Conservation (phyloP, 2,888 invertebrate genomes). For the Orchesella flavescens region DNA sequence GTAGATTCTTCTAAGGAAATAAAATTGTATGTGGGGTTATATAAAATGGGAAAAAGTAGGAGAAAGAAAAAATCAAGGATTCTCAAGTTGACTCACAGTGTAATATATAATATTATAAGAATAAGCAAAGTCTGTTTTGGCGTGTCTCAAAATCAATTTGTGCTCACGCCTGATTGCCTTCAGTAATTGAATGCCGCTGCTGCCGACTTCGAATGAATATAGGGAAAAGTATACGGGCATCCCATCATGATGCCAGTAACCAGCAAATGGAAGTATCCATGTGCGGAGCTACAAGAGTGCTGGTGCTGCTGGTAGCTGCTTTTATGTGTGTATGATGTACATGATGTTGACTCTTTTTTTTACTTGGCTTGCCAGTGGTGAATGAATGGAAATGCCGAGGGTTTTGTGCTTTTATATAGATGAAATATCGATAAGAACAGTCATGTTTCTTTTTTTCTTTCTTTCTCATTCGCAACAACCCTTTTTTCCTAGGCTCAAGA, state of each 20-base stretch:
- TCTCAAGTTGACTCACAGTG: conserved; percentile 64
- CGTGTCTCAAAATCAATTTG: conserved; percentile 73
- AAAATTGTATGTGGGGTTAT: conserved; percentile 2
- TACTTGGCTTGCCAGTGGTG: conserved; percentile 39
- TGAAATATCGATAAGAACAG: conserved; percentile 71
- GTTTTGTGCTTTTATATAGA: conserved; percentile 65
- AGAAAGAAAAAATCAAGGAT: conserved; percentile 53
- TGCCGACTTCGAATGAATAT: conserved; percentile 70
- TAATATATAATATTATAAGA: conserved; percentile 67
- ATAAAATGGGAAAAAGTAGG: conserved; percentile 28
- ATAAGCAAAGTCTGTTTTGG: conserved; percentile 71
- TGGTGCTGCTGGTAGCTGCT: neutral
- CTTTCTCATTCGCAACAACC: neutral
- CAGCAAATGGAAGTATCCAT: neutral
- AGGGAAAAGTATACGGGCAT: conserved; percentile 32
- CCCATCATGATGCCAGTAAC: conserved; percentile 1
- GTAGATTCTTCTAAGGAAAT: conserved; percentile 47
- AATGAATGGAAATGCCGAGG: conserved; percentile 47
- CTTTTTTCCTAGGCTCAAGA: neutral
- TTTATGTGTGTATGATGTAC: conserved; percentile 42
- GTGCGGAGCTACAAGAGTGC: no score
- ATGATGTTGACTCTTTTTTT: conserved; percentile 56
- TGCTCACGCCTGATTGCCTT: conserved; percentile 72
- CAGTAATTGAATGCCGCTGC: conserved; percentile 72
- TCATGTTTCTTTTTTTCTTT: conserved; percentile 55